A percentile compares a stretch with the other conserved stretches of the same genome.
Evolutionary conservation across 2,888 invertebrate species (phyloP).

Genomic region (Sinhomidia bicolor): DNA sequence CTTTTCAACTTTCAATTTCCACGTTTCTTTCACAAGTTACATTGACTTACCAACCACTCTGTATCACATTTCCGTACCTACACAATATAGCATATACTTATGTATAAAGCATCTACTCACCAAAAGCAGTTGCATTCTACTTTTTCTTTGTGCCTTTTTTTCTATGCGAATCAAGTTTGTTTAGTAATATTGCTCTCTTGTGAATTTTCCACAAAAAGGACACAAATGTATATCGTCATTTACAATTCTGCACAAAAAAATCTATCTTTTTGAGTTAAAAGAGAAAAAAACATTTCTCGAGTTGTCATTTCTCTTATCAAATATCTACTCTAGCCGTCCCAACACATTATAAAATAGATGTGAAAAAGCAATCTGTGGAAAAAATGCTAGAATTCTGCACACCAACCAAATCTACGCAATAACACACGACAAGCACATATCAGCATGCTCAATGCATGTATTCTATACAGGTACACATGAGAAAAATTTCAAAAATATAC

Average conservation of each 20-base stretch:
- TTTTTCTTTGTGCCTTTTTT: slow-evolving; percentile 13
- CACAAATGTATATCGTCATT: slow-evolving; percentile 1
- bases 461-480: background rate
- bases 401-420: background rate
- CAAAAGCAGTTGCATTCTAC: too few species aligned
- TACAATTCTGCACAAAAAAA: background rate
- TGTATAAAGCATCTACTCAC: too few species aligned
- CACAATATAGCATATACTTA: background rate
- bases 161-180: slow-evolving; percentile 39
- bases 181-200: slow-evolving; percentile 30
- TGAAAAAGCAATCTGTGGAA: slow-evolving; percentile 20
- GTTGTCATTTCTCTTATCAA: slow-evolving; percentile 29
- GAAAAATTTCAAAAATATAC: background rate
- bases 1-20: slow-evolving; percentile 28
- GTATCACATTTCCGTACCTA: background rate
- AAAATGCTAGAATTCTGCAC: background rate
- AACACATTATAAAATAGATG: background rate
- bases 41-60: background rate
- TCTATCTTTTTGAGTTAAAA: slow-evolving; percentile 4
- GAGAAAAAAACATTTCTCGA: background rate
- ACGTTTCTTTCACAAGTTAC: background rate
- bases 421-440: background rate
- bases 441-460: background rate
- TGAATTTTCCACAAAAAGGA: slow-evolving; percentile 2
- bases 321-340: background rate